Base-by-base conservation (phyloP, 2,888 invertebrate genomes). In the Cosmia trapezina region DNA sequence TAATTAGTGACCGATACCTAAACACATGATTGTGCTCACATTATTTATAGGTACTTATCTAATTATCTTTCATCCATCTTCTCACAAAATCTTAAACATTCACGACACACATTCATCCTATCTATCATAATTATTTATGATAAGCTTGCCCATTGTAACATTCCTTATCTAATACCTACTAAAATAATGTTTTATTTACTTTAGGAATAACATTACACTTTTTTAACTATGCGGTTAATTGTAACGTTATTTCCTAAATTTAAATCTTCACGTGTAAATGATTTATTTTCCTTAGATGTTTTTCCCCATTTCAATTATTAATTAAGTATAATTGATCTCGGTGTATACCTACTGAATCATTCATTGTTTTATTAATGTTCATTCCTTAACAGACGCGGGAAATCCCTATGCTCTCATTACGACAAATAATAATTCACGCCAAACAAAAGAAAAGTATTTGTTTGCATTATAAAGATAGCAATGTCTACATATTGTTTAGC, bases 281-380 rank as follows among this genome's bases (percentile, higher is more conserved):
- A 17, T 70, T 19, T 61, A 53, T 61, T 74, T 28, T n/a, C 28
- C 11, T n/a, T 4, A 17, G 12, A 74, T 43, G 22, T 19, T 14
- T 59, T 49, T 22, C 41, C 47, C 47, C 22, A 14, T 63, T 54
- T 9, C 4, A 71, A 28, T 19, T 19, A 2, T n/a, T n/a, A n/a
- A n/a, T n/a, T n/a, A n/a, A n/a, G n/a, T 4, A 33, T 8, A 12
- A 22, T 45, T 22, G 43, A 0, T 22, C 12, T n/a, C 33, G 12
- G 12, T 45, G 9, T 6, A 1, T 53, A n/a, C n/a, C n/a, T n/a
- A 22, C 22, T 60, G 59, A 78, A 33, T 78, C 53, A 78, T 59
- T n/a, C 4, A 19, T 33, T 51, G 19, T 22, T 22, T 12, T 33
- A 43, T 19, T n/a, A 19, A 45, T 45, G 51, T 37, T 37, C 0